phyloP scores from a whole-genome alignment of 1,140 invertebrate genomes.

The Diplogasteroides magnus region DNA sequence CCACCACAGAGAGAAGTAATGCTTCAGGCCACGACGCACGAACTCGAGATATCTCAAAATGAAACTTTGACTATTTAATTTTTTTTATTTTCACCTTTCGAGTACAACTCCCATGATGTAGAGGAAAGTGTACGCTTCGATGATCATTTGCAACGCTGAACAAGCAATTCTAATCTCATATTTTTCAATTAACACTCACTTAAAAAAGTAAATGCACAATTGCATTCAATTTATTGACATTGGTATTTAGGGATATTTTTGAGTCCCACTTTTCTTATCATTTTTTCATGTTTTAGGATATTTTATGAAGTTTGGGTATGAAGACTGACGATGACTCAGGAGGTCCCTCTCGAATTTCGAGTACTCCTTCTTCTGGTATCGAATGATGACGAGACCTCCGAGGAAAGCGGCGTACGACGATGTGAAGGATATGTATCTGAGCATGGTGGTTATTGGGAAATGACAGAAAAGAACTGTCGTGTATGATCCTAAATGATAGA shows the following conservation, averaged over 20 bases:
- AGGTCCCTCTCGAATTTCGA: neutral
- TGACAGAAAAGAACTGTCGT: too few species aligned
- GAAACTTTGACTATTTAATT: neutral
- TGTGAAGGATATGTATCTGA: slow-evolving; percentile 28
- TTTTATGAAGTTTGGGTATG: neutral
- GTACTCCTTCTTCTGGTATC: neutral
- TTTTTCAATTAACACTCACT: too few species aligned
- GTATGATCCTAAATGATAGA: too few species aligned
- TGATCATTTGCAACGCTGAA: slow-evolving; percentile 5
- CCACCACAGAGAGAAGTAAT: slow-evolving; percentile 39
- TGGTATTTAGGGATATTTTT: too few species aligned
- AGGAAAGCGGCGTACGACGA: slow-evolving; percentile 29
- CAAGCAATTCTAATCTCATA: too few species aligned
- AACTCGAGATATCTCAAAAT: slow-evolving; percentile 16
- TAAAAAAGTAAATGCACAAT: too few species aligned
- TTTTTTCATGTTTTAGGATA: neutral
- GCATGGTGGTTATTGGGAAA: too few species aligned
- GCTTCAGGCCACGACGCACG: slow-evolving; percentile 11
- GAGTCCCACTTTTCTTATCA: too few species aligned
- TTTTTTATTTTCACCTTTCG: slow-evolving; percentile 1
- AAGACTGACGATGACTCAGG: neutral
- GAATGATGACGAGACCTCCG: slow-evolving; percentile 14
- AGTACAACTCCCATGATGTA: slow-evolving; percentile 33
- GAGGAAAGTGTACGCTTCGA: slow-evolving; percentile 24
- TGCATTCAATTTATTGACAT: too few species aligned